Conservation (phyloP, 2,113 vertebrate species). For the Polypterus senegalus region DNA sequence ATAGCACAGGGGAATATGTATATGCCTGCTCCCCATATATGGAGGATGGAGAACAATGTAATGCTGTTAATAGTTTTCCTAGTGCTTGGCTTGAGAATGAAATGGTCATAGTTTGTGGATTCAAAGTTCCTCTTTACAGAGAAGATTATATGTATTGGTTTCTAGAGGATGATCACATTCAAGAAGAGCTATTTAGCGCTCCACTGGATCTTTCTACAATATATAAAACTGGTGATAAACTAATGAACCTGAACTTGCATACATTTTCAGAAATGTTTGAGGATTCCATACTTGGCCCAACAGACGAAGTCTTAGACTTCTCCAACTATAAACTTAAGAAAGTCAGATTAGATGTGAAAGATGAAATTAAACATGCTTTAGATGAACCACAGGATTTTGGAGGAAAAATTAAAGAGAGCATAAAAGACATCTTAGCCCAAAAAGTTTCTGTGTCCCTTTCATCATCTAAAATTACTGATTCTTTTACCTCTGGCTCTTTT, state of each 20-base stretch:
- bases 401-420: slow-evolving; percentile 34
- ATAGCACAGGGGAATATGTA: slow-evolving; percentile 72
- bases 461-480: slow-evolving; percentile 26
- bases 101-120: slow-evolving; percentile 67
- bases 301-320: slow-evolving; percentile 63
- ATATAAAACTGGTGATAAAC: slow-evolving; percentile 65
- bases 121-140: slow-evolving; percentile 74
- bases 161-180: slow-evolving; percentile 53
- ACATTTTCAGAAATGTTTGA: slow-evolving; percentile 77
- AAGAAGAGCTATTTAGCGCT: slow-evolving; percentile 52
- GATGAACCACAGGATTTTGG: slow-evolving; percentile 35
- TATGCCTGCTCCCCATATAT: slow-evolving; percentile 70
- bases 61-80: slow-evolving; percentile 37
- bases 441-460: slow-evolving; percentile 45
- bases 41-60: slow-evolving; percentile 38
- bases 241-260: slow-evolving; percentile 76
- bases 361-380: slow-evolving; percentile 26
- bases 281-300: slow-evolving; percentile 60
- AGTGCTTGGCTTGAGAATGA: slow-evolving; percentile 52
- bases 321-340: slow-evolving; percentile 69
- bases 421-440: slow-evolving; percentile 43
- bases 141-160: slow-evolving; percentile 75
- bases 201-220: slow-evolving; percentile 80
- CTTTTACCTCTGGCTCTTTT: slow-evolving; percentile 37
- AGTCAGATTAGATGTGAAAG: slow-evolving; percentile 58